Evolutionary conservation across 2,888 invertebrate species (phyloP), one percentile per base, ranked within the genome.

Genomic region (Nymphalis c-album): DNA sequence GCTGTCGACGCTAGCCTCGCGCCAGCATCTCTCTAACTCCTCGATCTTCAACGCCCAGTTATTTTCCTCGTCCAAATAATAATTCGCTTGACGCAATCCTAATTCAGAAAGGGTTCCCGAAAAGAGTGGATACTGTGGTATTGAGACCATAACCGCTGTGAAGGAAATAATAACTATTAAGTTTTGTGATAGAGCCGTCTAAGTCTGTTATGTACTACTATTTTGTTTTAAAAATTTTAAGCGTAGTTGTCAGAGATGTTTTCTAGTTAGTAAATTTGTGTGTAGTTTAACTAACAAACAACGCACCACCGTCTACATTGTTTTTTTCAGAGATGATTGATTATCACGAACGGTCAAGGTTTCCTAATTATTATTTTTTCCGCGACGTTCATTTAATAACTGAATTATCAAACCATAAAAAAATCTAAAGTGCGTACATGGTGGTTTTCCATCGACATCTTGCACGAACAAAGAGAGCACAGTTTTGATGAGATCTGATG

Each of bases 111-210:
- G 90, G 0, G 97, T 95, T 0, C 98, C 99, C 0, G 98, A 98
- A 89, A 99, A 99, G 4, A 99, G 92, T 0, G 99, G 99, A 88
- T 99, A 99, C 83, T 99, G 99, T 0, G 99, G 99, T 78, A 98
- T 98, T 0, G 99, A 99, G 73, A 98, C 95, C 97, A 99, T 96
- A 5, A 99, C 95, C 45, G 98, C 99, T 64, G 93, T 58, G 7
- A n/a, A 22, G 22, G 20, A 22, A 10, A 31, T 10, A 18, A 26
- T 55, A 10, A 55, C 13, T 7, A 55, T 26, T 55, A 6, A 55
- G 2, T 20, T 7, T 48, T 18, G 6, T 31, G 26, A 31, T 31
- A 6, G 26, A 6, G 26, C 26, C 22, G 22, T 22, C 22, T n/a
- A 22, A 22, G 22, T 22, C 22, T 22, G 2, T 22, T 22, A 22